These are phyloP conservation scores for Phaethon lepturus DNA, from an alignment of 2,113 vertebrate species.

Conservation along the genomic window DNA sequence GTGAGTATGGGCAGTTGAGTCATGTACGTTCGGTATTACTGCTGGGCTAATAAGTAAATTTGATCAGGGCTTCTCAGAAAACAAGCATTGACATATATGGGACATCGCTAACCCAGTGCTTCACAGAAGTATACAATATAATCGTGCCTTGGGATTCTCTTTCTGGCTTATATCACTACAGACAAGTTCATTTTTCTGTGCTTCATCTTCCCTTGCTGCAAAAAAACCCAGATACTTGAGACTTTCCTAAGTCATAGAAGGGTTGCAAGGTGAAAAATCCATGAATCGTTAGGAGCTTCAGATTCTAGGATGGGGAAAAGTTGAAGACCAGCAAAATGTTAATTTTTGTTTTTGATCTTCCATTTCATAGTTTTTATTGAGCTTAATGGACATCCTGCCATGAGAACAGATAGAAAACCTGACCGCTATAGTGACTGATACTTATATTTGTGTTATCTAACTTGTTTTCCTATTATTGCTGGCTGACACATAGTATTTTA, in stretches of 20 bases:
- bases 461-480: background rate
- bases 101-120: background rate
- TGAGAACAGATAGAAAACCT: background rate
- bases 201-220: background rate
- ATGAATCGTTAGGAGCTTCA: background rate
- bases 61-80: background rate
- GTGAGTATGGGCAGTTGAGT: background rate
- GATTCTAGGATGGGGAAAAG: background rate
- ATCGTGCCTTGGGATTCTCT: background rate
- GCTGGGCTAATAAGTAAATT: background rate
- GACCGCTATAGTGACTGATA: background rate
- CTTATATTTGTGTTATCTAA: background rate
- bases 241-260: background rate
- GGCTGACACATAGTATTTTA: background rate
- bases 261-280: background rate
- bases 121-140: background rate
- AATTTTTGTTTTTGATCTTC: background rate
- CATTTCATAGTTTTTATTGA: background rate
- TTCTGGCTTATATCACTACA: background rate
- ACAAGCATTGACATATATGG: background rate
- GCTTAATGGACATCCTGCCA: background rate
- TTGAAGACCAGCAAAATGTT: background rate
- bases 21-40: background rate
- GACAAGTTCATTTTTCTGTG: background rate
- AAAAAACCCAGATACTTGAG: background rate